Evolutionary conservation across 2,113 vertebrate genomes (phyloP).

Genomic region (Entelurus aequoreus): DNA sequence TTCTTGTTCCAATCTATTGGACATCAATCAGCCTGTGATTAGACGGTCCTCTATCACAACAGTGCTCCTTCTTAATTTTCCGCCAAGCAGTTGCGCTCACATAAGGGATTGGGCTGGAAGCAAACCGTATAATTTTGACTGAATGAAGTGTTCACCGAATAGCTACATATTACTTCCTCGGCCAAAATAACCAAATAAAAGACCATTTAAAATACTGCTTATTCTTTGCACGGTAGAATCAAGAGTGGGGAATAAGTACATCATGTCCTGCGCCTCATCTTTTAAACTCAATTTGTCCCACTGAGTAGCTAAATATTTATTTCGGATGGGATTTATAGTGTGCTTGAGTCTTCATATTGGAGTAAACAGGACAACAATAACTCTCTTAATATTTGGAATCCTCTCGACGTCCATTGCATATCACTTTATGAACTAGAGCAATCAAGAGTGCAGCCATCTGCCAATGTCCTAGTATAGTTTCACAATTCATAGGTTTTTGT

Average conservation of each 20-base stretch:
- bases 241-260: slow-evolving; percentile 32
- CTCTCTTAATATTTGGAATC: no score
- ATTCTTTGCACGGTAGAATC: slow-evolving; percentile 10
- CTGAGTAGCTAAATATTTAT: slow-evolving; percentile 22
- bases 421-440: no score
- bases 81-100: slow-evolving; percentile 26
- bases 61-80: slow-evolving; percentile 26
- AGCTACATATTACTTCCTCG: slow-evolving; percentile 29
- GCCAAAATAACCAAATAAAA: slow-evolving; percentile 33
- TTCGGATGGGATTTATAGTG: slow-evolving; percentile 15
- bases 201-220: slow-evolving; percentile 9
- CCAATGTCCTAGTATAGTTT: no score
- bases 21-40: slow-evolving; percentile 41
- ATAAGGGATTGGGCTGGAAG: slow-evolving; percentile 23
- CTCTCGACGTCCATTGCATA: no score
- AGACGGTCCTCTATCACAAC: slow-evolving; percentile 24
- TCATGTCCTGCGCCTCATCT: slow-evolving; percentile 13
- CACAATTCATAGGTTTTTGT: no score
- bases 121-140: slow-evolving; percentile 44
- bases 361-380: no score
- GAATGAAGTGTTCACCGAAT: slow-evolving; percentile 34
- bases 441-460: no score
- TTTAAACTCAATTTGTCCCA: slow-evolving; percentile 10
- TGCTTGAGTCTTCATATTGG: not conserved
- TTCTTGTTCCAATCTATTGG: slow-evolving; percentile 29